Evolutionary conservation across 53 echinoderm and acorn worm species (phyloP).

Genomic region (Crossaster papposus): DNA sequence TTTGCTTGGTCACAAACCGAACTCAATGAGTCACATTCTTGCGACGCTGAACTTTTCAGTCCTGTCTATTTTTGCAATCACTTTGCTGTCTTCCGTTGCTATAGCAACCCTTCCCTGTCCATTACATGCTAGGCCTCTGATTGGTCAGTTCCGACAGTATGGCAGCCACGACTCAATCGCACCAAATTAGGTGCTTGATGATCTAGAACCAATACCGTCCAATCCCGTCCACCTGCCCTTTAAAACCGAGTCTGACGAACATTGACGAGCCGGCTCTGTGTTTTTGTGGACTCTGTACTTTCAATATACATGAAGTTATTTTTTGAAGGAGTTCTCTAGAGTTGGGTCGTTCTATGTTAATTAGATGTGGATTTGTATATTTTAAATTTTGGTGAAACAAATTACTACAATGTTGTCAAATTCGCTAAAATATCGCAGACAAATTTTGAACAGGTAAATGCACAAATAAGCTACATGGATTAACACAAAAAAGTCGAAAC

Average conservation of each 20-base stretch:
- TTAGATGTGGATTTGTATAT: not conserved
- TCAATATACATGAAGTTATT: conserved; percentile 1
- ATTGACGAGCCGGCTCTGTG: not conserved
- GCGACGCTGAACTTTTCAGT: not conserved
- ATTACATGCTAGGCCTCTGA: not conserved
- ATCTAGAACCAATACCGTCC: not conserved
- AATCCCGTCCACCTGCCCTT: not conserved
- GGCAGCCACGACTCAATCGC: not conserved
- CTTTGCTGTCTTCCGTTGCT: not conserved
- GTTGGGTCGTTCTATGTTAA: conserved; percentile 2
- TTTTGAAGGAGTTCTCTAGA: conserved; percentile 3
- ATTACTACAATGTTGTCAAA: too few relatives aligned
- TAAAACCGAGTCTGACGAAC: not conserved
- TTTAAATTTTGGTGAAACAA: not conserved
- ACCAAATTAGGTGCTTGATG: not conserved
- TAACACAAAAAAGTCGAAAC: too few relatives aligned
- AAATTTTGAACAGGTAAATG: too few relatives aligned
- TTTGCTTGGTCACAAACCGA: too few relatives aligned
- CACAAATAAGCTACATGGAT: too few relatives aligned
- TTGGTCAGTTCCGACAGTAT: not conserved
- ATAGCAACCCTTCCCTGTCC: not conserved
- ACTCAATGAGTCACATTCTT: not conserved
- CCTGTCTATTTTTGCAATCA: not conserved
- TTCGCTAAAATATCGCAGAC: too few relatives aligned
- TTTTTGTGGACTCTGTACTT: not conserved